phyloP scores from a whole-genome alignment of 1,140 invertebrate genomes.

The Rhysida immarginata region DNA sequence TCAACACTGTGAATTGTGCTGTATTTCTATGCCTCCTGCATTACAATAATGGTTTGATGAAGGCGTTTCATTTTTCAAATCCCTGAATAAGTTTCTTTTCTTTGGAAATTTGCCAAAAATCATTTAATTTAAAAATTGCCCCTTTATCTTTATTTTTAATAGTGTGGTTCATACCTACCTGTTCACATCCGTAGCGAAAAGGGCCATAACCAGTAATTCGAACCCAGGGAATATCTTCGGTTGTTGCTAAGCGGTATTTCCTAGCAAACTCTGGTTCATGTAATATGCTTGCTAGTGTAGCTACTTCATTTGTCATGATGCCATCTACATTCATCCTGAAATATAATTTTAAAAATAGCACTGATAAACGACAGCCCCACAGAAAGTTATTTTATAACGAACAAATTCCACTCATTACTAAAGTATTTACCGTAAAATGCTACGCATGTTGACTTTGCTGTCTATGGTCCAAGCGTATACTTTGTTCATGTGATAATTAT shows the following conservation, averaged over 20 bases:
- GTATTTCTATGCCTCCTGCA: no score
- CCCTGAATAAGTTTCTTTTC: no score
- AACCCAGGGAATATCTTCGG: conserved; percentile 15
- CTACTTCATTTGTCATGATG: conserved; percentile 19
- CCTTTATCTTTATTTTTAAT: no score
- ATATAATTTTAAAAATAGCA: not conserved
- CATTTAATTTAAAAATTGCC: no score
- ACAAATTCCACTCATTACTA: not conserved
- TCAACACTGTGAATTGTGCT: no score
- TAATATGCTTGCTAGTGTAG: conserved; percentile 13
- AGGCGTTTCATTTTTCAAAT: no score
- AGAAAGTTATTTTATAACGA: no score
- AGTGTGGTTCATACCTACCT: no score
- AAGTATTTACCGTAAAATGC: not conserved
- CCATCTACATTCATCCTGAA: conserved; percentile 14
- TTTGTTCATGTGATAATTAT: not conserved
- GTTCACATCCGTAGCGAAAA: not conserved
- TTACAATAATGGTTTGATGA: no score
- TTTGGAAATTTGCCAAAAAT: no score
- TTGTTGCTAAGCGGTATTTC: conserved; percentile 13
- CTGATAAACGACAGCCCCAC: not conserved
- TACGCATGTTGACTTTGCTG: not conserved
- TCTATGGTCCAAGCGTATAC: conserved; percentile 6
- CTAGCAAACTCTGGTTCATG: conserved; percentile 12
- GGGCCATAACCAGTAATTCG: not conserved